These are phyloP conservation scores for Cuculus canorus DNA, from an alignment of 2,797 vertebrate genomes.

Conservation along the genomic window DNA sequence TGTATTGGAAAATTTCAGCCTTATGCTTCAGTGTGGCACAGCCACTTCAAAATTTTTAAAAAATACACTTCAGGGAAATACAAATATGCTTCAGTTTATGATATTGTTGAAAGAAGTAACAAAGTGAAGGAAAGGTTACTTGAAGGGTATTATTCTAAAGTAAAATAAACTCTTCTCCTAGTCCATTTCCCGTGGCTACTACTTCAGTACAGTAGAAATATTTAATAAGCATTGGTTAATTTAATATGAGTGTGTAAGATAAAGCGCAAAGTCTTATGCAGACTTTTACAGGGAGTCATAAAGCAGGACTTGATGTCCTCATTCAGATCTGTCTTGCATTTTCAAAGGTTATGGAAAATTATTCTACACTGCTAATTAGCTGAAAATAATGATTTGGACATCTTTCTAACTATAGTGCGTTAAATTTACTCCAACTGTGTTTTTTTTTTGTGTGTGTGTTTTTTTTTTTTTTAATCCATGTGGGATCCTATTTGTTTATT, in stretches of 20 bases:
- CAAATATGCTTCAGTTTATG: not conserved
- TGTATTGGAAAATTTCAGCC: not conserved
- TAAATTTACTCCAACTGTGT: not conserved
- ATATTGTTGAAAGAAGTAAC: not conserved
- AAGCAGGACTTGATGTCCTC: not conserved
- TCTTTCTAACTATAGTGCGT: not conserved
- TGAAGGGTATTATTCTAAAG: not conserved
- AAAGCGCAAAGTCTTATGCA: not conserved
- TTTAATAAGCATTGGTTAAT: not conserved
- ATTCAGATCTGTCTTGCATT: not conserved
- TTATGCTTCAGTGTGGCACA: not conserved
- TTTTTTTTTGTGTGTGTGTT: not conserved
- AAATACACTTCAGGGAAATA: not conserved
- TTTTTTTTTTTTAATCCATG: not conserved
- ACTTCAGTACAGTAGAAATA: not conserved
- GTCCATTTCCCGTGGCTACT: not conserved
- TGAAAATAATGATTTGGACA: not conserved
- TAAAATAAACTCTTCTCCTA: not conserved
- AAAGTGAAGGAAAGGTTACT: not conserved
- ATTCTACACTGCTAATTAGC: not conserved
- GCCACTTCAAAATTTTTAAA: not conserved
- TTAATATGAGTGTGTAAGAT: not conserved
- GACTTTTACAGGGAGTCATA: not conserved
- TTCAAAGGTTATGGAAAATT: not conserved
- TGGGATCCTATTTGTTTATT: not conserved